A percentile compares a stretch with the other conserved stretches of the same genome.
phyloP scores from a whole-genome alignment of 2,113 vertebrate species.

The Salminus brasiliensis region DNA sequence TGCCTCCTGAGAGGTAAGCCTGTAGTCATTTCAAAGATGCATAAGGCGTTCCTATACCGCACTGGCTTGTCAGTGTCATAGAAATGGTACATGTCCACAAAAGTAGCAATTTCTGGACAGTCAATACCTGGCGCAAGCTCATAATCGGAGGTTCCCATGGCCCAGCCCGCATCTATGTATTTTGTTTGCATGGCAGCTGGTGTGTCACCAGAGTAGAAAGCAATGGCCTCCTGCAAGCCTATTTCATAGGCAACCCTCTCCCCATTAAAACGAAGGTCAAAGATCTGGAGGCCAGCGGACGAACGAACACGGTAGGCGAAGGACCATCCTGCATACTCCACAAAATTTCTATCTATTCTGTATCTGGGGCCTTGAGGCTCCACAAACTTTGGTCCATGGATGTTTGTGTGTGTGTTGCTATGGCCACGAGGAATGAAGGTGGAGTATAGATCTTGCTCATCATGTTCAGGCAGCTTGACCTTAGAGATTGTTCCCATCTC shows the following conservation, averaged over 20 bases:
- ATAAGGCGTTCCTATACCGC: conserved; percentile 76
- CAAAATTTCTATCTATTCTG: conserved; percentile 72
- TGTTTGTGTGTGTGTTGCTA: conserved; percentile 64
- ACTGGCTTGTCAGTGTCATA: conserved; percentile 81
- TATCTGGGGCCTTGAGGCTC: conserved; percentile 83
- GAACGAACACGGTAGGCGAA: conserved; percentile 85
- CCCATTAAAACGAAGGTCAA: conserved; percentile 83
- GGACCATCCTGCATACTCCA: conserved; percentile 87
- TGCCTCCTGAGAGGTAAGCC: conserved; percentile 85
- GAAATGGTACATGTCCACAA: conserved; percentile 82
- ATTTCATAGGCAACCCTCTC: conserved; percentile 89
- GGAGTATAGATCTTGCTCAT: conserved; percentile 74
- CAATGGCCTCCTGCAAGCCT: conserved; percentile 87
- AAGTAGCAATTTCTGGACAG: conserved; percentile 85
- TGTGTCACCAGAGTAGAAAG: conserved; percentile 85
- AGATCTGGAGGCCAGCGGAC: conserved; percentile 85
- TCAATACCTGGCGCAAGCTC: conserved; percentile 87
- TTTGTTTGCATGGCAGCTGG: conserved; percentile 91
- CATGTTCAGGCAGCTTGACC: conserved; percentile 61
- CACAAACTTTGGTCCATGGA: conserved; percentile 78
- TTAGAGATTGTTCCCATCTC: conserved; percentile 65
- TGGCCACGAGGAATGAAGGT: conserved; percentile 79
- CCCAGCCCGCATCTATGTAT: conserved; percentile 87
- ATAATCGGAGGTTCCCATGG: conserved; percentile 79
- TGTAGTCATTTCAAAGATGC: conserved; percentile 89